Percentiles rank a stretch among this genome's conserved stretches.
These are phyloP conservation scores for Zoanthus sociatus DNA, from an alignment of 92 coral and sea anemone genomes.

Conservation along the genomic window DNA sequence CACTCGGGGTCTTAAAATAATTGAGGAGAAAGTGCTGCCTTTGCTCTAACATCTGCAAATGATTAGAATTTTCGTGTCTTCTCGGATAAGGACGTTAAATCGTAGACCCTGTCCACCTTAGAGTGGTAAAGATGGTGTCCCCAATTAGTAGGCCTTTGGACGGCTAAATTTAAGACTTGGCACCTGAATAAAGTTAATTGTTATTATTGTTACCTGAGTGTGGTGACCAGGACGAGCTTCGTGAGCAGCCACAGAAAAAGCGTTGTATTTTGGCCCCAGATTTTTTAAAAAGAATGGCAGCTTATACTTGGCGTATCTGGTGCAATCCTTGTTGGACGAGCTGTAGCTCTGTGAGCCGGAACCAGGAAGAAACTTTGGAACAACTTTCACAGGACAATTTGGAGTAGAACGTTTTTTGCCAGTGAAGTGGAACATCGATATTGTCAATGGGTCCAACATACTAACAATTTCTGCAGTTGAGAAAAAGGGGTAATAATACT, in stretches of 20 bases:
- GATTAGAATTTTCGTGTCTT: no score
- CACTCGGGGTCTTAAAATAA: no score
- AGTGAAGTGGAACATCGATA: conserved; percentile 88
- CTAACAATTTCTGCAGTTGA: conserved; percentile 71
- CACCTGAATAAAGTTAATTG: no score
- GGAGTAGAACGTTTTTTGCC: conserved; percentile 85
- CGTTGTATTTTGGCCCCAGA: conserved; percentile 95
- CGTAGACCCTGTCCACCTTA: no score
- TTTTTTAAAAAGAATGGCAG: conserved; percentile 92
- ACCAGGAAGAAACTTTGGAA: conserved; percentile 96
- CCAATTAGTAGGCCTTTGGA: no score
- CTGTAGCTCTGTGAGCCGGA: conserved; percentile 95
- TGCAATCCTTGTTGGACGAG: conserved; percentile 64
- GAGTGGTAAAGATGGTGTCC: no score
- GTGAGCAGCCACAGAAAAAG: conserved; percentile 96
- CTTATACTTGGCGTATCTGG: conserved; percentile 65
- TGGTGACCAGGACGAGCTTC: conserved; percentile 99
- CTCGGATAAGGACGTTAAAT: no score
- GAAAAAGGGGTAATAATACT: no score
- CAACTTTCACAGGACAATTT: conserved; percentile 90
- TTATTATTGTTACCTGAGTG: conserved; percentile 78
- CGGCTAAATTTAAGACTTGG: no score
- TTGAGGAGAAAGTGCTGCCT: no score
- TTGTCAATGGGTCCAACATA: conserved; percentile 78
- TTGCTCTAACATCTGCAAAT: no score